Conservation (phyloP, 2,888 invertebrate species). For the Paralinhomoeus sp. region DNA sequence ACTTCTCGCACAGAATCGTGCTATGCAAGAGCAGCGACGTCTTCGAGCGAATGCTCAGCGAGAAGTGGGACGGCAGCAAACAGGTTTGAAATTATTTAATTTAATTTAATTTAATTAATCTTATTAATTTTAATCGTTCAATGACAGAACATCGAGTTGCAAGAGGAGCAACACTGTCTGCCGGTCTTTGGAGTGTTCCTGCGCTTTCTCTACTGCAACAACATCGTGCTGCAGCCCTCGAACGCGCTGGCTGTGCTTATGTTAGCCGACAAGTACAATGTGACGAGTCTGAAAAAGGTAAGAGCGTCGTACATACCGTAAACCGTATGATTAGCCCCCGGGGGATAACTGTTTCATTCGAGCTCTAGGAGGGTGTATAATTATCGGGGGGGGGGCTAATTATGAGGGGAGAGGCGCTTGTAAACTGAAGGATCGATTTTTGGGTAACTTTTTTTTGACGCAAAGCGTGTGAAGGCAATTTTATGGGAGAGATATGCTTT, state of each 20-base stretch:
- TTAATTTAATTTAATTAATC: too few species aligned
- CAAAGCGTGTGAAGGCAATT: too few species aligned
- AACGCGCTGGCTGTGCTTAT: slow-evolving; percentile 28
- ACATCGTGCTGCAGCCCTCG: slow-evolving; percentile 26
- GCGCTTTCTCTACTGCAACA: slow-evolving; percentile 29
- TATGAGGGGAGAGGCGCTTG: too few species aligned
- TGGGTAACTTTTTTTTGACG: too few species aligned
- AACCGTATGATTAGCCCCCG: too few species aligned
- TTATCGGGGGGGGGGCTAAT: too few species aligned
- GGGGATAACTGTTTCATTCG: too few species aligned
- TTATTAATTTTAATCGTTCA: too few species aligned
- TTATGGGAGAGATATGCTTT: too few species aligned
- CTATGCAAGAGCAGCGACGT: slow-evolving; percentile 31
- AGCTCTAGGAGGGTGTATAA: too few species aligned
- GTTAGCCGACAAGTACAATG: slow-evolving; percentile 31
- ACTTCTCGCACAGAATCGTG: slow-evolving; percentile 29
- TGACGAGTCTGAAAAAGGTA: slow-evolving; percentile 24
- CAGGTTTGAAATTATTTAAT: slow-evolving; percentile 11
- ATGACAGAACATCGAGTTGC: slow-evolving; percentile 22
- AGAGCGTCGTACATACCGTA: too few species aligned
- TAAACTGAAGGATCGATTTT: too few species aligned
- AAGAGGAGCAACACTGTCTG: slow-evolving; percentile 26
- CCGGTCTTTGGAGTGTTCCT: slow-evolving; percentile 28
- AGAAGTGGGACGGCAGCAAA: slow-evolving; percentile 23
- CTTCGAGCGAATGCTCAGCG: slow-evolving; percentile 31